phyloP scores from a whole-genome alignment of 1,140 invertebrate genomes.

The Apis florea region DNA sequence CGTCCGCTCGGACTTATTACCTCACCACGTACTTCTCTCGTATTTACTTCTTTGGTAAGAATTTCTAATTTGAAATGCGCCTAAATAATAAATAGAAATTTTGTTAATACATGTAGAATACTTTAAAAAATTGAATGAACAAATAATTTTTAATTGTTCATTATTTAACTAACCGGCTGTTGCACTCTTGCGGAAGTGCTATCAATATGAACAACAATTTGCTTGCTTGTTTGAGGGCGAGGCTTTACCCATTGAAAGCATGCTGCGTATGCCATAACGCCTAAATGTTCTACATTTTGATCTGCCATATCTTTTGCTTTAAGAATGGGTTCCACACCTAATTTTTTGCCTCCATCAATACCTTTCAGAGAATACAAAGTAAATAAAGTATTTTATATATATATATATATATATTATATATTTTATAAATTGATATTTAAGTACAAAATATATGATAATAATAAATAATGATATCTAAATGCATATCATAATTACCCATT shows the following conservation, averaged over 20 bases:
- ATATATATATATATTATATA: conserved; percentile 22
- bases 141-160: conserved; percentile 46
- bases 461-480: neutral
- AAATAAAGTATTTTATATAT: conserved; percentile 3
- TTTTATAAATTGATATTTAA: neutral
- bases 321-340: conserved; percentile 93
- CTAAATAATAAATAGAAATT: conserved; percentile 76
- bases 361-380: conserved; percentile 71
- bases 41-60: conserved; percentile 88
- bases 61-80: conserved; percentile 91
- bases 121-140: neutral
- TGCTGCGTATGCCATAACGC: conserved; percentile 96
- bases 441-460: too few relatives aligned
- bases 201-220: conserved; percentile 88
- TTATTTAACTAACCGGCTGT: conserved; percentile 85
- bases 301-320: conserved; percentile 96
- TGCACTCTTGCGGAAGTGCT: conserved; percentile 91
- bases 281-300: conserved; percentile 95
- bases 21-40: conserved; percentile 89
- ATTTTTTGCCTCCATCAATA: conserved; percentile 83
- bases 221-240: conserved; percentile 88
- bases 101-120: neutral
- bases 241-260: conserved; percentile 94
- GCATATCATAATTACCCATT: conserved; percentile 79
- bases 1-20: conserved; percentile 89